Percentiles rank a stretch among this genome's conserved stretches.
Conservation (phyloP, 37 sponge, comb jelly and placozoan species). For the Ianthella basta region DNA sequence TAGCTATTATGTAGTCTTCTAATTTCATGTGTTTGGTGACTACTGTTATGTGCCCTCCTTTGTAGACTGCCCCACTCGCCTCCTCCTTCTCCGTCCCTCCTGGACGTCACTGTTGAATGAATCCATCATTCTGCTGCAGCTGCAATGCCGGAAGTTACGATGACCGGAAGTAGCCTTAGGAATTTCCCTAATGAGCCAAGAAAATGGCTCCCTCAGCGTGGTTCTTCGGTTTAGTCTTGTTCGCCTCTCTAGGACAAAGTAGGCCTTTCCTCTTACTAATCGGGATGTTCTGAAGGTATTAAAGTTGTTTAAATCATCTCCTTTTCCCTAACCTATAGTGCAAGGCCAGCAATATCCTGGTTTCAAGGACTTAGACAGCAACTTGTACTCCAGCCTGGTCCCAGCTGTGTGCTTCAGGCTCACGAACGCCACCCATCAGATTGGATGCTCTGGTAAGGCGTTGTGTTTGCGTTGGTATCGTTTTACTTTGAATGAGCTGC, state of each 20-base stretch:
- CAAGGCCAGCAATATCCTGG: background rate
- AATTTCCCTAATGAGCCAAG: too few species aligned
- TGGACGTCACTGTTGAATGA: too few species aligned
- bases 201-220: background rate
- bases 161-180: too few species aligned
- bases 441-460: constrained; percentile 73
- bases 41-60: too few species aligned
- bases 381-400: background rate
- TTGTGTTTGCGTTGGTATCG: background rate
- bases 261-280: background rate
- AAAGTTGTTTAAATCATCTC: background rate
- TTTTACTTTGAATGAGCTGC: too few species aligned
- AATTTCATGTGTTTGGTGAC: too few species aligned
- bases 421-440: constrained; percentile 65
- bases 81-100: too few species aligned
- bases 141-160: too few species aligned
- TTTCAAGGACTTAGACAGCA: background rate
- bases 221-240: background rate
- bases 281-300: background rate
- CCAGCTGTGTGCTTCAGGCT: constrained; percentile 58
- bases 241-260: background rate
- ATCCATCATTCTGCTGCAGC: too few species aligned
- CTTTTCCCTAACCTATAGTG: too few species aligned
- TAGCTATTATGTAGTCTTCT: too few species aligned
- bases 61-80: too few species aligned